Conservation (phyloP, 2,888 invertebrate species). For the Trisateles emortualis region DNA sequence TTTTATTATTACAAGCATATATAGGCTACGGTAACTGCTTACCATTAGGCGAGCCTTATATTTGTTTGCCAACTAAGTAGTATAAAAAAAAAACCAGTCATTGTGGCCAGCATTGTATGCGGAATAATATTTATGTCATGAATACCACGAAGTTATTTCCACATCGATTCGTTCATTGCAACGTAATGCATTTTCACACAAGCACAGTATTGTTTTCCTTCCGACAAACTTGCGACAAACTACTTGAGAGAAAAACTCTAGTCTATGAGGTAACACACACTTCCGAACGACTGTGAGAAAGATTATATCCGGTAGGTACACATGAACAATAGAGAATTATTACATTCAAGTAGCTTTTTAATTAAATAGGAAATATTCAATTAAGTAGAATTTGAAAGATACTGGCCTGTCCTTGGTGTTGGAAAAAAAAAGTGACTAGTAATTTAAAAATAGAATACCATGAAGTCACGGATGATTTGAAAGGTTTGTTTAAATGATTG, state of each 20-base stretch:
- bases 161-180: conserved; percentile 11
- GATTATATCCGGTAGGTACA: conserved; percentile 42
- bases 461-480: neutral
- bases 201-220: conserved; percentile 45
- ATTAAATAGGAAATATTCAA: conserved; percentile 31
- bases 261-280: conserved; percentile 42
- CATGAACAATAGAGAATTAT: conserved; percentile 40
- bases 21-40: no score
- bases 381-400: conserved; percentile 10
- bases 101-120: neutral
- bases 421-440: neutral
- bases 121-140: conserved; percentile 14
- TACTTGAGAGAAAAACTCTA: conserved; percentile 32
- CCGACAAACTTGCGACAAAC: conserved; percentile 33
- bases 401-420: conserved; percentile 2
- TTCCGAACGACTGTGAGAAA: conserved; percentile 49
- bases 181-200: conserved; percentile 20
- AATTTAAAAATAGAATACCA: conserved; percentile 18
- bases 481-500: neutral
- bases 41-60: no score
- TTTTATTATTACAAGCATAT: no score
- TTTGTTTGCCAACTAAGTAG: no score
- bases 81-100: conserved; percentile 2
- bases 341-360: conserved; percentile 33
- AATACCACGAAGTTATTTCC: conserved; percentile 20